Evolutionary conservation across 2,797 vertebrate species (phyloP).

Genomic region (Kryptopterus vitreolus): DNA sequence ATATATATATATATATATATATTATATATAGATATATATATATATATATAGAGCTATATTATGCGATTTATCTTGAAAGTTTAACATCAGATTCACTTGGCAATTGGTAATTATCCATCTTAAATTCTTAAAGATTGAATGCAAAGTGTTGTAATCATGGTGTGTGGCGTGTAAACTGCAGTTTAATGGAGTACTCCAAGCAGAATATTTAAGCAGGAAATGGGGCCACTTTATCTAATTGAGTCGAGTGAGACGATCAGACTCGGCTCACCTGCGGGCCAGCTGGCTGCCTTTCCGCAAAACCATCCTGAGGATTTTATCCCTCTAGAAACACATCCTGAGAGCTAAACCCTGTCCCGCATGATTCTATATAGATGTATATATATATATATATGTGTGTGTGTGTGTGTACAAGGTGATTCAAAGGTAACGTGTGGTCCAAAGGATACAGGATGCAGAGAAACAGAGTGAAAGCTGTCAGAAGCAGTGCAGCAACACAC

Average conservation of each 20-base stretch:
- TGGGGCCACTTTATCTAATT: slow-evolving; percentile 45
- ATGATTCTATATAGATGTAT: neutral
- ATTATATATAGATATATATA: too few species aligned
- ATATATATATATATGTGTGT: neutral
- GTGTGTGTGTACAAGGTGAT: neutral
- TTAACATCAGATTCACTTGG: slow-evolving; percentile 14
- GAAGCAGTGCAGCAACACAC: slow-evolving; percentile 11
- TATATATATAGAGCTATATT: neutral
- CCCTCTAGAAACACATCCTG: slow-evolving; percentile 12
- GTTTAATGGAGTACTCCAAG: slow-evolving; percentile 25
- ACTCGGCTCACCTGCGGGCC: slow-evolving; percentile 21
- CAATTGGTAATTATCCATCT: slow-evolving; percentile 27
- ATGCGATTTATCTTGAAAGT: neutral
- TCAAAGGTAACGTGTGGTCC: neutral
- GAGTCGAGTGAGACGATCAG: slow-evolving; percentile 39
- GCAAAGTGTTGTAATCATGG: slow-evolving; percentile 18
- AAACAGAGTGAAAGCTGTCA: slow-evolving; percentile 6
- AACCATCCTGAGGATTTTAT: slow-evolving; percentile 14
- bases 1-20: too few species aligned
- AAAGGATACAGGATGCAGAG: neutral
- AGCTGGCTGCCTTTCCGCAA: neutral
- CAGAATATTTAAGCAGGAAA: slow-evolving; percentile 36
- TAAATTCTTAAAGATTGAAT: slow-evolving; percentile 32
- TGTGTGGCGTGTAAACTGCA: slow-evolving; percentile 13
- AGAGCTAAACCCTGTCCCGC: neutral